Evolutionary conservation across 2,113 vertebrate genomes (phyloP).

Genomic region (Mixornis gularis): DNA sequence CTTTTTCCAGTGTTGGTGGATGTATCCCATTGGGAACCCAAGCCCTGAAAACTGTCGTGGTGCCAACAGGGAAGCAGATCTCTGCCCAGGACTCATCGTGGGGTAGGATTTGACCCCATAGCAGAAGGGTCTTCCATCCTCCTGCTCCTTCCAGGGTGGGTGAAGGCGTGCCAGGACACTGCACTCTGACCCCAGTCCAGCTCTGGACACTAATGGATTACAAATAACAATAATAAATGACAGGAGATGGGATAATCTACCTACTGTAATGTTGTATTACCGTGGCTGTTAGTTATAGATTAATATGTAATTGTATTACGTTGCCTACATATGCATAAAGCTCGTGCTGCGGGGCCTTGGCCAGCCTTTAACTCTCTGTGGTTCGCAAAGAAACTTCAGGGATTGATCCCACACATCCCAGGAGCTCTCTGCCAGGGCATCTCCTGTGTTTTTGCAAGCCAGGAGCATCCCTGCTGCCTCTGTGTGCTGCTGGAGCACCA

Average conservation of each 20-base stretch:
- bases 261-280: conserved; percentile 62
- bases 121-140: neutral
- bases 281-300: conserved; percentile 60
- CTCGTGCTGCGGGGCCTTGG: conserved; percentile 3
- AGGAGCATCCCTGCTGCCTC: neutral
- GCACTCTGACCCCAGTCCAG: conserved; percentile 50
- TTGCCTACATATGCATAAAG: conserved; percentile 56
- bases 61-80: neutral
- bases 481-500: neutral
- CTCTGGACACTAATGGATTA: conserved; percentile 58
- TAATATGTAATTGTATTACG: conserved; percentile 60
- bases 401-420: neutral
- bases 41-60: neutral
- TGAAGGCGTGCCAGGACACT: neutral
- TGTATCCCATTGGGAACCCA: neutral
- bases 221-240: conserved; percentile 62
- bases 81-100: neutral
- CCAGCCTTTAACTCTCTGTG: conserved; percentile 53
- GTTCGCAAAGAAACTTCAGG: neutral
- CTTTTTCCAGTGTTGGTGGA: neutral
- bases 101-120: neutral
- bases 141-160: neutral
- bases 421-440: neutral
- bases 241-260: conserved; percentile 64
- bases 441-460: neutral